phyloP scores from a whole-genome alignment of 92 coral and sea anemone genomes.

The Bergia puertoricense region DNA sequence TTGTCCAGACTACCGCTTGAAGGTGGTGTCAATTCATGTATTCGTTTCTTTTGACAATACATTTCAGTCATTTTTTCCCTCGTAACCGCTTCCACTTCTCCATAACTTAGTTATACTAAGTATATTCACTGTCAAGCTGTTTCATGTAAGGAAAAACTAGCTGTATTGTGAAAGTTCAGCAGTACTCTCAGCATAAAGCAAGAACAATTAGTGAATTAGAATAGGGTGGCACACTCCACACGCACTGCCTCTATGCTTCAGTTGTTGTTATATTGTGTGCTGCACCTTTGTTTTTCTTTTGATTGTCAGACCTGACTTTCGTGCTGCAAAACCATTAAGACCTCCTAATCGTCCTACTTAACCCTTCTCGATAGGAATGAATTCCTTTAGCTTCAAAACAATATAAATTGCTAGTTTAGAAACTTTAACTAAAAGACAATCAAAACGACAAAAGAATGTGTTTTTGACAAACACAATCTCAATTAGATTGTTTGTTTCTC shows the following conservation, averaged over 20 bases:
- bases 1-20: not conserved
- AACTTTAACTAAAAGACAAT: not conserved
- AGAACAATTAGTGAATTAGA: not conserved
- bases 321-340: not conserved
- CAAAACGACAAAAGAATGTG: too few species aligned
- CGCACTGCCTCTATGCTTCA: not conserved
- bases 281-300: not conserved
- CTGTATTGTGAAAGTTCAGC: not conserved
- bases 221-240: not conserved
- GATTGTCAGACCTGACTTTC: not conserved
- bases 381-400: too few species aligned
- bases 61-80: too few species aligned
- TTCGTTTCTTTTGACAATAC: not conserved
- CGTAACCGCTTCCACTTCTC: too few species aligned
- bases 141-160: not conserved
- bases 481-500: too few species aligned
- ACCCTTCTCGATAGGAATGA: not conserved
- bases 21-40: not conserved
- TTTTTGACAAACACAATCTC: too few species aligned
- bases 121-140: not conserved
- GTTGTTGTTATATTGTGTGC: not conserved
- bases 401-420: not conserved
- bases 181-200: not conserved
- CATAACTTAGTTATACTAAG: too few species aligned
- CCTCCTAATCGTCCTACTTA: not conserved